Base-by-base conservation (phyloP, 2,888 invertebrate genomes). In the Orgyia antiqua region DNA sequence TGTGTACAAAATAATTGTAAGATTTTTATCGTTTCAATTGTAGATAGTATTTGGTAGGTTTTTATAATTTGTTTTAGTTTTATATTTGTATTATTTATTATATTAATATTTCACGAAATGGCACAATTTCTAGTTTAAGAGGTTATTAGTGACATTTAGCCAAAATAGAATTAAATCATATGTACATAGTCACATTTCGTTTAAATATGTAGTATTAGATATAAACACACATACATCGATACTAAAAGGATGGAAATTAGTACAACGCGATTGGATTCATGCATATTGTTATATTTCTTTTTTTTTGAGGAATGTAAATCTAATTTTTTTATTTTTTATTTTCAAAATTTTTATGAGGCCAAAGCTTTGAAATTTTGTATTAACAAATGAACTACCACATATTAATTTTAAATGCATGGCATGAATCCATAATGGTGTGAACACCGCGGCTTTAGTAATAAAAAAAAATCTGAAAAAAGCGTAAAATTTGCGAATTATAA, bases 141-240 rank as follows among this genome's bases (percentile, higher is more conserved):
- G 64, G 62, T 80, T 78, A 78, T 62, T 79, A 84, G 82, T 66
- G 69, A 82, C 74, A 68, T 80, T 80, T 86, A 86, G 84, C 84
- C 84, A 86, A 86, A 86, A 80, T 84, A 84, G 80, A 62, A 51
- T 67, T 73, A 57, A 72, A 65, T 50, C 71, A 74, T 74, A 52
- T 86, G 84, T 83, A 86, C 56, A 86, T 84, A 83, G 44, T 68
- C 71, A 76, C 73, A 59, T 68, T 82, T 77, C 70, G 60, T 73
- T 61, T 57, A 57, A 66, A 54, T 58, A 63, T 23, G 50, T 78
- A 74, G 70, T 52, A 31, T 38, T 61, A 76, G 74, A 70, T 56
- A 54, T 51, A 64, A 64, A 53, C 64, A 68, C 53, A 51, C 43
- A 59, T 53, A 51, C 43, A 58, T 68, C 70, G 67, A 63, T 60